Evolutionary conservation across 2,888 invertebrate species (phyloP), one percentile per base, ranked within the genome.

Genomic region (Eupsilia transversa): DNA sequence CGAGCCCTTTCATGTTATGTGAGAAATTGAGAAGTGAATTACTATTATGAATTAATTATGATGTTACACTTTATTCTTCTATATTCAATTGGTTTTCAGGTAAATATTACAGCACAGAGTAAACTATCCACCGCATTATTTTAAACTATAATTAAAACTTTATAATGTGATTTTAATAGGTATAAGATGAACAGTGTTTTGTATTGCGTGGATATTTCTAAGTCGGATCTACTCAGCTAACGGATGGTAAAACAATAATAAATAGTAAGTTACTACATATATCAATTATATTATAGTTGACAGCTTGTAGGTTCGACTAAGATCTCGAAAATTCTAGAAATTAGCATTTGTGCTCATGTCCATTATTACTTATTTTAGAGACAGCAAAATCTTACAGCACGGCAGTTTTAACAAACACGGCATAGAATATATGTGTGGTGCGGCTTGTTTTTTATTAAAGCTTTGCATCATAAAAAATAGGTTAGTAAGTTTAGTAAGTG

Each of bases 161-260:
- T 67, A 84, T 74, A 77, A 82, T 87, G 86, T 86, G 86, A 88
- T 89, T 85, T 59, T 73, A 72, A 73, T 86, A 87, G 80, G 67
- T 84, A 33, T 88, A 84, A 83, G 82, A 49, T 74, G 23, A 78
- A 49, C 74, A 41, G 64, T 74, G 46, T 84, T 79, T 77, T 71
- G 72, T 82, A 81, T 81, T 76, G 77, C 43, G 72, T 80, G 72
- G 63, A 65, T 83, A 78, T 80, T 82, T 79, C 75, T 75, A 66
- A 76, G 80, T 84, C 82, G 83, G 69, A 87, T 79, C 82, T 84
- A 75, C 82, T 83, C 63, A 38, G 77, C 73, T 60, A 60, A 66
- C 74, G 14, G 43, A 57, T 65, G 59, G 63, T 74, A 65, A 83
- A 80, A 79, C 86, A 85, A 85, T 83, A 87, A 87, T 83, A 79